phyloP scores from a whole-genome alignment of 2,113 vertebrate genomes.

The Propithecus coquereli region DNA sequence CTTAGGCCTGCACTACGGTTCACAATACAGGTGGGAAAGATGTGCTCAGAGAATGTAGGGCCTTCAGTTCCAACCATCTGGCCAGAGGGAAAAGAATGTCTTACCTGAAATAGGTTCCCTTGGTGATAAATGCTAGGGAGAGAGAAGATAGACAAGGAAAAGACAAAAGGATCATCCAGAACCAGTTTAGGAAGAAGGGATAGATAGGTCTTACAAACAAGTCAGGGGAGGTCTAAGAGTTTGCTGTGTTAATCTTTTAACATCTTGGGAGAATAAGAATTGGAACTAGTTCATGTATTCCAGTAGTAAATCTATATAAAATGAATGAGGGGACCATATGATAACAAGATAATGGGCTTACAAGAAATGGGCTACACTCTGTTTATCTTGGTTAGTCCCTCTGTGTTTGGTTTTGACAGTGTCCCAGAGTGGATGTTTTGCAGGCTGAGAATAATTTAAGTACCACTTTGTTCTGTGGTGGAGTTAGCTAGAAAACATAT shows the following conservation, averaged over 20 bases:
- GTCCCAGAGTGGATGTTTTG: not conserved
- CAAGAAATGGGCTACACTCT: not conserved
- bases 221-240: not conserved
- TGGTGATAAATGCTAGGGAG: slow-evolving; percentile 76
- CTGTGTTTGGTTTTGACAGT: not conserved
- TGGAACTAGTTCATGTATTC: not conserved
- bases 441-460: not conserved
- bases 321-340: not conserved
- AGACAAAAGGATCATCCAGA: not conserved
- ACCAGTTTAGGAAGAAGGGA: not conserved
- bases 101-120: slow-evolving; percentile 79
- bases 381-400: not conserved
- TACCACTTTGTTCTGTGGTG: not conserved
- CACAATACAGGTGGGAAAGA: not conserved
- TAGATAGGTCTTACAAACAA: not conserved
- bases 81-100: not conserved
- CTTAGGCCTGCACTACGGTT: not conserved
- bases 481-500: not conserved
- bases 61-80: not conserved
- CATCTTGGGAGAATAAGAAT: not conserved
- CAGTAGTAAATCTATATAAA: not conserved
- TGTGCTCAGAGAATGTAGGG: not conserved
- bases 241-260: not conserved
- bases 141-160: not conserved
- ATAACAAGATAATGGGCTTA: not conserved